A percentile compares a stretch with the other conserved stretches of the same genome.
Evolutionary conservation across 2,113 vertebrate genomes (phyloP).

Genomic region (Ailuropoda melanoleuca): DNA sequence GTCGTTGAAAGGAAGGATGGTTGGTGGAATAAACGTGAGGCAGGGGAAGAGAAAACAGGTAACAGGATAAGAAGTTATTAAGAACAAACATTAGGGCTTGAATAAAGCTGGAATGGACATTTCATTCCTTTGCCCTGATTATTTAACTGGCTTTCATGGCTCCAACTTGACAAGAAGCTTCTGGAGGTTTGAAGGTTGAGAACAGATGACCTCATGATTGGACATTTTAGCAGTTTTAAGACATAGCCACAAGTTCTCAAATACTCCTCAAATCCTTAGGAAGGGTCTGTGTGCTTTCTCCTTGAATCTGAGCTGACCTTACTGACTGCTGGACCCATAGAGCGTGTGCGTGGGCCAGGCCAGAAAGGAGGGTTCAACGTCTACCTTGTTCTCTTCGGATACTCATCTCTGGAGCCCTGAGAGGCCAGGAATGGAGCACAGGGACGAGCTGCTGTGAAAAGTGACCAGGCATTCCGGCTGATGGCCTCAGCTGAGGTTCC

Average conservation of each 20-base stretch:
- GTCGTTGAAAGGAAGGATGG: neutral
- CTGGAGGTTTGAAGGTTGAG: neutral
- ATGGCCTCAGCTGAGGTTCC: neutral
- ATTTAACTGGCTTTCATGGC: neutral
- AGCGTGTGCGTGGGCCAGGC: too few relatives aligned
- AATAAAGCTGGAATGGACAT: neutral
- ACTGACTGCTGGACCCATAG: neutral
- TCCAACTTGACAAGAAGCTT: neutral
- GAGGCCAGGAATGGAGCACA: neutral
- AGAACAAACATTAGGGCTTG: neutral
- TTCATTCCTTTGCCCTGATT: neutral
- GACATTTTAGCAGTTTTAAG: neutral
- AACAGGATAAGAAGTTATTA: neutral
- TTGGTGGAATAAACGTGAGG: neutral
- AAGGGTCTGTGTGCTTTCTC: accelerated
- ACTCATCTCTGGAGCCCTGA: neutral
- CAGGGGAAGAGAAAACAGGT: neutral
- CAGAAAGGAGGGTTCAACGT: neutral
- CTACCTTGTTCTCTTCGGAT: neutral
- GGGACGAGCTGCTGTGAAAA: neutral
- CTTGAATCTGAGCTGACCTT: neutral
- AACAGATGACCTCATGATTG: neutral
- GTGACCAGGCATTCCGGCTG: accelerated
- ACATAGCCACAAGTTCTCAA: neutral
- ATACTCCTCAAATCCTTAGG: neutral